Evolutionary conservation across 2,113 vertebrate species (phyloP).

Genomic region (Tragelaphus scriptus): DNA sequence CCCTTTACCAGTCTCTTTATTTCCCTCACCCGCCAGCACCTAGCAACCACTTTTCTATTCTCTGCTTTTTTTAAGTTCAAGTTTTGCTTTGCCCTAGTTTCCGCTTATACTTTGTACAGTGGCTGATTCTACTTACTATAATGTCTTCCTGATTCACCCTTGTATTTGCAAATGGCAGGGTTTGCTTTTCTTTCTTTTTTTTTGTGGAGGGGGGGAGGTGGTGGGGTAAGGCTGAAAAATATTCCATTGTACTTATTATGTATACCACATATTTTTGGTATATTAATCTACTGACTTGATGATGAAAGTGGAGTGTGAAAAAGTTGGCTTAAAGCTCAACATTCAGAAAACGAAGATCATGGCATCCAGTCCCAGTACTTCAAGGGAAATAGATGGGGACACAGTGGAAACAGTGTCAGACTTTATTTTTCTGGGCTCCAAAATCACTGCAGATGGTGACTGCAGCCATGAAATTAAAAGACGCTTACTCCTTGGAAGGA

Average conservation of each 20-base stretch:
- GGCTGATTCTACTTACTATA: neutral
- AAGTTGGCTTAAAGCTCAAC: too few species aligned
- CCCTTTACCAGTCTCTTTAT: neutral
- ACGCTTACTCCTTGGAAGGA: too few species aligned
- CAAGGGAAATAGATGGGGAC: too few species aligned
- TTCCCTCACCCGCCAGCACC: neutral
- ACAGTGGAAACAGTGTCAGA: too few species aligned
- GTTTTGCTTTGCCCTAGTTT: neutral
- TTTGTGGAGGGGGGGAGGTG: fast-evolving
- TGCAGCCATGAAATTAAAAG: too few species aligned
- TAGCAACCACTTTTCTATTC: neutral
- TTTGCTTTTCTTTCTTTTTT: neutral
- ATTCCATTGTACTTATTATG: neutral
- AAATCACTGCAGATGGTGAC: too few species aligned
- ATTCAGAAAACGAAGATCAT: too few species aligned
- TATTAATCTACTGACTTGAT: neutral
- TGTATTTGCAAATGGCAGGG: neutral
- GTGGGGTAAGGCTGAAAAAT: neutral
- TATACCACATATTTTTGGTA: too few species aligned
- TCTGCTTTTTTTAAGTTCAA: neutral
- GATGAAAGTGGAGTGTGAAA: too few species aligned
- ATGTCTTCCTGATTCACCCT: neutral
- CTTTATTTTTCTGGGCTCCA: too few species aligned
- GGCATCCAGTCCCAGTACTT: too few species aligned
- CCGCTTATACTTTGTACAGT: neutral